phyloP scores from a whole-genome alignment of 2,113 vertebrate genomes.

The Todiramphus chloris region DNA sequence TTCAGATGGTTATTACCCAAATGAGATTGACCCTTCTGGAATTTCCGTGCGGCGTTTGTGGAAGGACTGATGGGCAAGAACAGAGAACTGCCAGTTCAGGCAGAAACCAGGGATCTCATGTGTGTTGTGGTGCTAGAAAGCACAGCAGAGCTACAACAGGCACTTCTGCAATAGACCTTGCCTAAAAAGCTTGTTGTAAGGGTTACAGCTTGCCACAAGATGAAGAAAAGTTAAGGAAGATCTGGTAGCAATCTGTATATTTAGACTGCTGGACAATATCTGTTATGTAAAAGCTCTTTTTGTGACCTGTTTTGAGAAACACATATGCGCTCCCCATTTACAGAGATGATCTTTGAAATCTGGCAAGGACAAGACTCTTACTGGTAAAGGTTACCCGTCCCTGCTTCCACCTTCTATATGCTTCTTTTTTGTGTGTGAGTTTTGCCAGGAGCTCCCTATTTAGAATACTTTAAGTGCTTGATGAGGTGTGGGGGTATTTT shows the following conservation, averaged over 20 bases:
- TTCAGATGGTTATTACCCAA: background rate
- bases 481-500: background rate
- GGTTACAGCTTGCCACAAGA: background rate
- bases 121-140: background rate
- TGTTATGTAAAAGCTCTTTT: background rate
- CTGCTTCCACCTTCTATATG: background rate
- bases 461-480: background rate
- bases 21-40: conserved; percentile 19
- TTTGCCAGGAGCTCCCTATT: background rate
- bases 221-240: background rate
- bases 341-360: background rate
- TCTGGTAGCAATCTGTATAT: background rate
- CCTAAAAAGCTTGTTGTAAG: background rate
- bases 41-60: background rate
- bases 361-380: background rate
- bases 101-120: background rate
- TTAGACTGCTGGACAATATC: background rate
- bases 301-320: background rate
- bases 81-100: background rate
- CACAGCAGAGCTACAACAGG: background rate
- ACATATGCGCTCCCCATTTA: background rate
- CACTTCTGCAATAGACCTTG: background rate
- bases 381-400: background rate
- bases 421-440: background rate
- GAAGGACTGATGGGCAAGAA: background rate